Base-by-base conservation (phyloP, 2,888 invertebrate genomes). In the Eupithecia dodoneata region DNA sequence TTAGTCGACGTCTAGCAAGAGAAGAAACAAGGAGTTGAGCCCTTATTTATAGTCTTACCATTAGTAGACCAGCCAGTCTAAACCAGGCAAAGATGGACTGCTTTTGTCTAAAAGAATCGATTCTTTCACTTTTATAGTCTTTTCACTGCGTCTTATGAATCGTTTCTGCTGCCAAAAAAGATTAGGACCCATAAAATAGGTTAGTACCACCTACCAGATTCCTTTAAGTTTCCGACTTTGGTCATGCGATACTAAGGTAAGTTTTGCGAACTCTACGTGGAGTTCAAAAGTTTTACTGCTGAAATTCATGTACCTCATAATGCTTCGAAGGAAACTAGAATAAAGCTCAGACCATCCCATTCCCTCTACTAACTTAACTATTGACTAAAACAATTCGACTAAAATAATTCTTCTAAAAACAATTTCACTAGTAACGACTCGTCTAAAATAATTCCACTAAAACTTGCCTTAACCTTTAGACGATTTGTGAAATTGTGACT, bases 1-100 rank as follows among this genome's bases (percentile, higher is more conserved):
- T 84, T 83, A 81, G 79, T 77, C 74, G 74, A 79, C 79, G 75
- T 78, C 77, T 75, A 30, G 18, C 74, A 63, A 75, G 73, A 65
- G 18, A 75, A 65, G 18, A 75, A 78, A 59, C 65, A 67, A n/a
- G 65, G 55, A 65, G 76, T 44, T 59, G 74, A 76, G 72, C 71
- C 69, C 73, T 71, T 72, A 74, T 79, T 81, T 79, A 72, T 75
- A 70, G 47, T 30, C 47, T 47, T n/a, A 7, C 67, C 18, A 2
- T 69, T 18, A 45, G 45, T 69, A 45, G 42, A 66, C 67, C 42
- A 42, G 15, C 9, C 67, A 44, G 59, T 9, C 18, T 44, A 44
- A 44, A 69, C 67, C 18, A 69, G 44, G 6, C n/a, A 44, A 67
- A 69, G n/a, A 44, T 10, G 2, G n/a, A 67, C 41, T 69, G 44